Conservation (phyloP, 2,797 vertebrate genomes). For the Oryzias sinensis region DNA sequence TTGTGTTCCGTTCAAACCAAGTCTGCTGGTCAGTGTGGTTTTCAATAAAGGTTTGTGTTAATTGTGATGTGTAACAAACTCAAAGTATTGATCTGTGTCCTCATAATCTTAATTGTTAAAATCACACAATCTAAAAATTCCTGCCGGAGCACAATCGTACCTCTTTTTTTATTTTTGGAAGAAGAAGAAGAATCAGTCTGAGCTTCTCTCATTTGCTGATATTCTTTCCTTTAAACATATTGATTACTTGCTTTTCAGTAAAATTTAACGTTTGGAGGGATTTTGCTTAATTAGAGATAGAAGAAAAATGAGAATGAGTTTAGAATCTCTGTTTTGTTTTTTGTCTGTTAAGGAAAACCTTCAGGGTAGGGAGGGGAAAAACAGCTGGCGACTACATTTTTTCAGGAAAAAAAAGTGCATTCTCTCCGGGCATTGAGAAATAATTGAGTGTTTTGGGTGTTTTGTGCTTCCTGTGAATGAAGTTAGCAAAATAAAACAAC, state of each 20-base stretch:
- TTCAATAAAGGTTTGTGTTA: too few species aligned
- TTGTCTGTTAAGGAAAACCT: conserved; percentile 3
- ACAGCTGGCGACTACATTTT: too few species aligned
- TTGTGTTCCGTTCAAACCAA: too few species aligned
- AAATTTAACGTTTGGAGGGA: conserved; percentile 8
- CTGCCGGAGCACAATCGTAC: neutral
- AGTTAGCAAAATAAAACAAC: neutral
- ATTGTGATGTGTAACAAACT: too few species aligned
- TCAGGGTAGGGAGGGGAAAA: too few species aligned
- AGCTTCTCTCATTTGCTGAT: neutral
- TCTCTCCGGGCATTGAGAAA: neutral
- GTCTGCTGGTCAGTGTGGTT: too few species aligned
- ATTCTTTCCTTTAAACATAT: neutral
- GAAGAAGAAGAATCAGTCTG: too few species aligned
- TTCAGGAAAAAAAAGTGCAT: neutral
- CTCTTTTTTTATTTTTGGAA: neutral
- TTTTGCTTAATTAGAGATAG: conserved; percentile 22
- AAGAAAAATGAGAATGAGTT: neutral
- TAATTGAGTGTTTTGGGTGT: neutral
- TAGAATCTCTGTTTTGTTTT: conserved; percentile 6
- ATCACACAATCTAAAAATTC: too few species aligned
- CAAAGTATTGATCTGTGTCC: too few species aligned
- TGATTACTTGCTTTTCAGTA: conserved; percentile 5
- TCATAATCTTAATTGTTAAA: too few species aligned
- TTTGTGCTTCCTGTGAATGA: too few species aligned